These are phyloP conservation scores for Drosophila suzukii DNA, from an alignment of 1,140 invertebrate species.

Conservation along the genomic window DNA sequence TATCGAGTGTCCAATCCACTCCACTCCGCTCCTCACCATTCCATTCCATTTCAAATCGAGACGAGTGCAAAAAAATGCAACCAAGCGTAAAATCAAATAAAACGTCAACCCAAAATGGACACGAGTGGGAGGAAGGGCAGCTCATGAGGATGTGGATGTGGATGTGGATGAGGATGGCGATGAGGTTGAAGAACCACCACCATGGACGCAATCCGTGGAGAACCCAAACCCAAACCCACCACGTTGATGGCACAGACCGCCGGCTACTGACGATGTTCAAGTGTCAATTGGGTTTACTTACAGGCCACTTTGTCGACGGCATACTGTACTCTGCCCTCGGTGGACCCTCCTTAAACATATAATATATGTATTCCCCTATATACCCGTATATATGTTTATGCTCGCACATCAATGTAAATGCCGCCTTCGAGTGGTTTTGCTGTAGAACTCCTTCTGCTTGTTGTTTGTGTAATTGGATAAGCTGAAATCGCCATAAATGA, in stretches of 20 bases:
- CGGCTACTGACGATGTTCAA: slow-evolving; percentile 62
- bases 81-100: slow-evolving; percentile 82
- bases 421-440: slow-evolving; percentile 33
- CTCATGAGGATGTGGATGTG: neutral
- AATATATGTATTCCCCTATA: slow-evolving; percentile 13
- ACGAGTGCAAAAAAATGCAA: slow-evolving; percentile 72
- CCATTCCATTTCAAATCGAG: slow-evolving; percentile 23
- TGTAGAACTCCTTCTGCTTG: slow-evolving; percentile 7
- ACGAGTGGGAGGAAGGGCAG: slow-evolving; percentile 36
- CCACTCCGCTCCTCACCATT: slow-evolving; percentile 1
- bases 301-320: slow-evolving; percentile 73
- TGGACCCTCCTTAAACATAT: slow-evolving; percentile 24
- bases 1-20: slow-evolving; percentile 64
- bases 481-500: slow-evolving; percentile 39
- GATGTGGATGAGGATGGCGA: neutral
- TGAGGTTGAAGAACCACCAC: slow-evolving; percentile 31
- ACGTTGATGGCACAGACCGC: slow-evolving; percentile 40
- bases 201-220: slow-evolving; percentile 15
- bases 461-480: slow-evolving; percentile 47
- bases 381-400: slow-evolving; percentile 12
- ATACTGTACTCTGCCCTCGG: slow-evolving; percentile 12
- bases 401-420: slow-evolving; percentile 46
- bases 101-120: slow-evolving; percentile 70
- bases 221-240: slow-evolving; percentile 53
- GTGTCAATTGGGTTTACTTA: slow-evolving; percentile 76